Evolutionary conservation across 1,140 invertebrate species (phyloP).

Genomic region (Bombus soroeensis): DNA sequence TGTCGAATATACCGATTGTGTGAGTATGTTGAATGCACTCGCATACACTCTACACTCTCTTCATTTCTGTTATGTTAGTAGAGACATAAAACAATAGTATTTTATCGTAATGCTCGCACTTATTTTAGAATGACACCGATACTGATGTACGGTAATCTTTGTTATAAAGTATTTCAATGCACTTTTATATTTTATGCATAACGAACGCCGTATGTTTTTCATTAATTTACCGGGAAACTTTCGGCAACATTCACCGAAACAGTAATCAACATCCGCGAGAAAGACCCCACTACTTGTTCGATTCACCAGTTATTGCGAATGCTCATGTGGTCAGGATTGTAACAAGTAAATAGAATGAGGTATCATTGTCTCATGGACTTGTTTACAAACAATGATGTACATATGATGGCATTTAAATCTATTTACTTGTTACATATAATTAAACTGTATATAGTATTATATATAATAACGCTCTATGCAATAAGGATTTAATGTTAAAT

Average conservation of each 20-base stretch:
- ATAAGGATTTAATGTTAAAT: too few relatives aligned
- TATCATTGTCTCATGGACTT: conserved; percentile 26
- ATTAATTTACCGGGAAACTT: conserved; percentile 61
- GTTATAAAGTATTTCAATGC: background rate
- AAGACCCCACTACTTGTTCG: conserved; percentile 74
- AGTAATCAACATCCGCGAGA: conserved; percentile 73
- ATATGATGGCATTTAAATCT: background rate
- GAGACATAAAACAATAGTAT: conserved; percentile 73
- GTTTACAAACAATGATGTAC: conserved; percentile 64
- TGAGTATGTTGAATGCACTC: conserved; percentile 49
- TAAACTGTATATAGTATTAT: background rate
- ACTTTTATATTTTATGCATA: conserved; percentile 1
- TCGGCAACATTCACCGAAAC: conserved; percentile 70
- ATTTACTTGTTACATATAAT: background rate
- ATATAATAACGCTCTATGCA: too few relatives aligned
- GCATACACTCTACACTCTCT: conserved; percentile 28
- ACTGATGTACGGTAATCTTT: conserved; percentile 2
- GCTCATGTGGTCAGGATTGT: conserved; percentile 66
- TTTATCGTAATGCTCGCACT: conserved; percentile 49
- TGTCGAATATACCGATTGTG: conserved; percentile 32
- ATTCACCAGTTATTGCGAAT: conserved; percentile 69
- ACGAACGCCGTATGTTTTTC: background rate
- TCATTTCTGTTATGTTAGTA: conserved; percentile 12
- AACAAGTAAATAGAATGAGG: conserved; percentile 30
- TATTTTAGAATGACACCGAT: conserved; percentile 62